These are phyloP conservation scores for Rhagophthalmus giganteus DNA, from an alignment of 2,888 invertebrate species.

Conservation along the genomic window DNA sequence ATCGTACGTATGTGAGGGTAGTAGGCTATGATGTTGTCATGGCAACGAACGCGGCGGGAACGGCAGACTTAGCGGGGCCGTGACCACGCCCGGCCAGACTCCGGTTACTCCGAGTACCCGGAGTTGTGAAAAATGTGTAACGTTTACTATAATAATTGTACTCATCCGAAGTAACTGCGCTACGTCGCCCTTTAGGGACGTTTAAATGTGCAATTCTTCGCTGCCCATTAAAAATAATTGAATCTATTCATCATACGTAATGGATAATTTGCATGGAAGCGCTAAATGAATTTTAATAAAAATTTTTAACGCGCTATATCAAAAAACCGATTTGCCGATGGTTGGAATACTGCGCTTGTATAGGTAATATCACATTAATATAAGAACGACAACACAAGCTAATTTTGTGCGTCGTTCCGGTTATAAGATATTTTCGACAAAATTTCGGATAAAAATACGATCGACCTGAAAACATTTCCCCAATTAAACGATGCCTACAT, in stretches of 20 bases:
- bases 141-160: slow-evolving; percentile 27
- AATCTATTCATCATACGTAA: slow-evolving; percentile 21
- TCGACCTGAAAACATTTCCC: too few species aligned
- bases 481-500: too few species aligned
- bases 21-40: slow-evolving; percentile 29
- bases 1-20: slow-evolving; percentile 18
- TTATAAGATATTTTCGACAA: too few species aligned
- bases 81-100: slow-evolving; percentile 34
- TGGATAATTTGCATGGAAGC: slow-evolving; percentile 14
- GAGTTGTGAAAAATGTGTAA: slow-evolving; percentile 18
- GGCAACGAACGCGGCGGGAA: slow-evolving; percentile 34
- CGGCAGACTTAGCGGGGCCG: slow-evolving; percentile 35
- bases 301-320: background rate
- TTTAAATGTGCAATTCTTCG: slow-evolving; percentile 20
- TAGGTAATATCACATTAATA: too few species aligned
- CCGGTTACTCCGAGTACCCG: slow-evolving; percentile 12
- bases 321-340: too few species aligned
- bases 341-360: too few species aligned
- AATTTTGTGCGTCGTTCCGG: too few species aligned
- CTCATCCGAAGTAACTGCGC: slow-evolving; percentile 22
- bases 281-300: slow-evolving; percentile 18
- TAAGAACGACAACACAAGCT: too few species aligned
- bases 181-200: slow-evolving; percentile 17
- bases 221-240: slow-evolving; percentile 23
- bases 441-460: too few species aligned